phyloP scores from a whole-genome alignment of 2,888 invertebrate genomes.

The Trachelus stipa region DNA sequence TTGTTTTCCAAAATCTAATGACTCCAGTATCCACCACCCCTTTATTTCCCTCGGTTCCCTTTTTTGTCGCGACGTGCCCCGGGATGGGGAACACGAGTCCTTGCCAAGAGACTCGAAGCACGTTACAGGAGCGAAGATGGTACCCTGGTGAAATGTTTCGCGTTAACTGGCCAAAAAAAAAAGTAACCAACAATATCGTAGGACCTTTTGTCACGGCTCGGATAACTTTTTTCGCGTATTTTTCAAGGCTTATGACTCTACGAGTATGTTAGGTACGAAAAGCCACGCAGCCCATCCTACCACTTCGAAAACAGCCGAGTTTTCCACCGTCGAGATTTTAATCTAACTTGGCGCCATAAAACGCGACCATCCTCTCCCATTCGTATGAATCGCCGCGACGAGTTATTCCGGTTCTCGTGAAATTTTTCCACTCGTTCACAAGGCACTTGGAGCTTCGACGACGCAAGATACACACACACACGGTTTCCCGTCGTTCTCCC shows the following conservation, averaged over 20 bases:
- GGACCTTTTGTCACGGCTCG: neutral
- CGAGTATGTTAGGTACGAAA: neutral
- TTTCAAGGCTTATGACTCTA: neutral
- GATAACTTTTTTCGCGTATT: neutral
- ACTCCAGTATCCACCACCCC: neutral
- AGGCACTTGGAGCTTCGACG: neutral
- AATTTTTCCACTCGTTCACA: neutral
- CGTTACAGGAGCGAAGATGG: neutral
- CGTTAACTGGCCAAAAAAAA: neutral
- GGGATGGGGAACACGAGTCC: neutral
- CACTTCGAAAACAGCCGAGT: neutral
- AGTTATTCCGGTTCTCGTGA: neutral
- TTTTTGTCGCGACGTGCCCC: neutral
- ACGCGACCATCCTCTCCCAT: conserved; percentile 34
- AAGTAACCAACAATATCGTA: neutral
- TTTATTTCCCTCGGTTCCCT: neutral
- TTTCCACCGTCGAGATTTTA: conserved; percentile 37
- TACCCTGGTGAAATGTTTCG: neutral
- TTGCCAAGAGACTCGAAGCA: neutral
- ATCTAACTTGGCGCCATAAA: conserved; percentile 48
- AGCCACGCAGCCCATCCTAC: neutral
- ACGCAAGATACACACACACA: neutral
- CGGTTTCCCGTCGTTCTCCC: neutral
- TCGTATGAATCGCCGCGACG: conserved; percentile 20
- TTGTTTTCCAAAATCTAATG: neutral